Conservation (phyloP, 2,888 invertebrate species). For the Orchesella flavescens region DNA sequence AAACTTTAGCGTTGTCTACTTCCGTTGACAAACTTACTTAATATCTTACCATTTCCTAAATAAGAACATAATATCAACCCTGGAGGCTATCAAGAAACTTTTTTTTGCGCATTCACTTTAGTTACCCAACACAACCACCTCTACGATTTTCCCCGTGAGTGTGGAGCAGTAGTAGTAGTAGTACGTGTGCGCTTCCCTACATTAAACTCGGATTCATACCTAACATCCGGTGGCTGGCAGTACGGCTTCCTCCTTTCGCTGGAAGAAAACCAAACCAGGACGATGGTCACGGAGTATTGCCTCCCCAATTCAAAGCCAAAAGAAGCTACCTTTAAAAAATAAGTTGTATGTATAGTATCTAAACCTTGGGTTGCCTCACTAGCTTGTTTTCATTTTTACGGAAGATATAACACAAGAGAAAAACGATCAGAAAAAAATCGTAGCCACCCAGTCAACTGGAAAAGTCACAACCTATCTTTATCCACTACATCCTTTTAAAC, state of each 20-base stretch:
- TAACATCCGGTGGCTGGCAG: constrained; percentile 50
- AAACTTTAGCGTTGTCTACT: background rate
- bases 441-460: constrained; percentile 46
- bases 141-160: too few species aligned
- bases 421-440: background rate
- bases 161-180: too few species aligned
- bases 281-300: constrained; percentile 32
- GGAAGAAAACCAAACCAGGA: constrained; percentile 7
- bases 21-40: constrained; percentile 7
- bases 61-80: too few species aligned
- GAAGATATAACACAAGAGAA: constrained; percentile 3
- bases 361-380: background rate
- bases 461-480: constrained; percentile 46
- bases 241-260: constrained; percentile 49
- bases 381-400: constrained; percentile 29
- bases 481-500: constrained; percentile 7
- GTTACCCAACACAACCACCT: too few species aligned
- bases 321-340: background rate
- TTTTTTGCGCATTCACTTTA: too few species aligned
- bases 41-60: background rate
- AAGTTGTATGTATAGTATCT: background rate
- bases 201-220: constrained; percentile 21
- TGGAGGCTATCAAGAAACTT: too few species aligned
- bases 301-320: background rate
- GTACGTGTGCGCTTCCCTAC: too few species aligned